Evolutionary conservation across 2,888 invertebrate genomes (phyloP), one percentile per base, ranked within the genome.

Genomic region (Dolichomitus sp.): DNA sequence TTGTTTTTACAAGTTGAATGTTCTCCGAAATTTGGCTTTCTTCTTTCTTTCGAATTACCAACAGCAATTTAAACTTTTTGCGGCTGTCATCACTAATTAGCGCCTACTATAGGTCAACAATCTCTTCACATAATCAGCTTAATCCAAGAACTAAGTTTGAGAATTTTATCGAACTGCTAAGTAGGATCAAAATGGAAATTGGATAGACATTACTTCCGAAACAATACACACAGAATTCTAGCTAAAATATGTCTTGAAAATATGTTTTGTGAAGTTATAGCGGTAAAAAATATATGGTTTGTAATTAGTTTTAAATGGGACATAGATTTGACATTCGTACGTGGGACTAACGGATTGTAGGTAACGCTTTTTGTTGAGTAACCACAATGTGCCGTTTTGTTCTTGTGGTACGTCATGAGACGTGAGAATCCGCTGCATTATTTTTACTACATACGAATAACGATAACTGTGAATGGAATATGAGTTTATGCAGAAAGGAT

Each of bases 401-500:
- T 70, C 40, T 54, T 70, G 2, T n/a, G 0, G 54, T 42, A 17
- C n/a, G 27, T 70, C 40, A 23, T 70, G 69, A 40, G 14, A 42
- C 74, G 40, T 65, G 30, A 74, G 37, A 33, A 72, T 59, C 48
- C 14, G 27, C 23, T 45, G 23, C 27, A 6, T 45, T 57, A 14
- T 66, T 45, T 27, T 45, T 30, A 30, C 27, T 19, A 57, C 23
- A 42, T 23, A 30, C 5, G 30, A 30, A 57, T 27, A 48, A 74
- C 40, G 61, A 45, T 54, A 12, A 30, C 54, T 9, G 11, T 33
- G 48, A 50, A 59, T 27, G 45, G 45, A 72, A 73, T 6, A 70
- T 54, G 59, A 77, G 59, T 77, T 42, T 7, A 54, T 65, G 42
- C 17, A 42, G 54, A 52, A 77, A 52, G 42, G 40, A 77, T 50